A percentile compares a stretch with the other conserved stretches of the same genome.
These are phyloP conservation scores for Spialia ferax DNA, from an alignment of 2,888 invertebrate species.

Conservation along the genomic window DNA sequence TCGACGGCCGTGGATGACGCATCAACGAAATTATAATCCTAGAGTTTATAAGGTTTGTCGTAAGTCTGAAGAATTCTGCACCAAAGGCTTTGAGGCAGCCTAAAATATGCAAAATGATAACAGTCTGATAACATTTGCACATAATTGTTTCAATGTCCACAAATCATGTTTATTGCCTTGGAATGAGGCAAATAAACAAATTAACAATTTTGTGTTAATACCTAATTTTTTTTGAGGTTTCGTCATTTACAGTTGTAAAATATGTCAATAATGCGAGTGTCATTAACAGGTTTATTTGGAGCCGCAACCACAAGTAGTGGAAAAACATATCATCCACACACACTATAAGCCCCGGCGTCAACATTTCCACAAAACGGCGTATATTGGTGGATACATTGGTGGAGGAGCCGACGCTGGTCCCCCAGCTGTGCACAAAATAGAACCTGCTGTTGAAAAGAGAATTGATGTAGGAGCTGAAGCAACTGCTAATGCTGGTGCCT, in stretches of 20 bases:
- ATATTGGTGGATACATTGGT: conserved; percentile 67
- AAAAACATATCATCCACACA: conserved; percentile 63
- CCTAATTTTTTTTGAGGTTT: neutral
- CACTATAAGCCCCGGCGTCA: conserved; percentile 68
- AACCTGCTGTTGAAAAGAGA: conserved; percentile 65
- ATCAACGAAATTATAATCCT: conserved; percentile 48
- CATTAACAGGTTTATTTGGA: conserved; percentile 64
- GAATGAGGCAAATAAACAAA: neutral
- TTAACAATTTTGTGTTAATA: conserved; percentile 31
- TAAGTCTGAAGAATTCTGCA: conserved; percentile 47
- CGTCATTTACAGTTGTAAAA: conserved; percentile 24
- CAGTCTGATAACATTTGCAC: conserved; percentile 24
- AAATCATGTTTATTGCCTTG: neutral
- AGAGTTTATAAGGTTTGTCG: conserved; percentile 63
- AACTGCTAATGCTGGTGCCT: conserved; percentile 51
- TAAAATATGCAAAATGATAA: conserved; percentile 25
- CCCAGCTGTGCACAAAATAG: conserved; percentile 49
- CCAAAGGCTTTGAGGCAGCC: conserved; percentile 61
- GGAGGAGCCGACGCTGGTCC: conserved; percentile 54
- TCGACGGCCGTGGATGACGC: conserved; percentile 50
- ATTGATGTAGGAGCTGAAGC: conserved; percentile 64
- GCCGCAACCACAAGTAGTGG: conserved; percentile 59
- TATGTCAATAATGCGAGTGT: conserved; percentile 24
- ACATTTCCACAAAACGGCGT: conserved; percentile 66
- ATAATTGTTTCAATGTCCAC: conserved; percentile 17